Base-by-base conservation (phyloP, 2,113 vertebrate species). In the Pagrus major region DNA sequence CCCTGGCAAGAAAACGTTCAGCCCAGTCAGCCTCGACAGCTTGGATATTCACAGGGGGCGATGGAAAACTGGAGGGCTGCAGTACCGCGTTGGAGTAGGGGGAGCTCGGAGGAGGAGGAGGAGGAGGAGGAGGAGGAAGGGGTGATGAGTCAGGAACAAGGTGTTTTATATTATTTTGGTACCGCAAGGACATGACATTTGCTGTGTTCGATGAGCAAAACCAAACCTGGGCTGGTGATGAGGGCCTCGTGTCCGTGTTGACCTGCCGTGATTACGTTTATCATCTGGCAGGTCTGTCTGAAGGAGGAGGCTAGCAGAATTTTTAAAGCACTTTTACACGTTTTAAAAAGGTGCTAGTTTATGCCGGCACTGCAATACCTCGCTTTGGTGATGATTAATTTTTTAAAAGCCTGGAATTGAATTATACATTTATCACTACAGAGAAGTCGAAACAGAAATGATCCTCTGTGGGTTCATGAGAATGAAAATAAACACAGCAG, bases 1-100 rank as follows among this genome's bases (percentile, higher is more conserved):
- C 88, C 89, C 93, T 94, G 94, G 94, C 94, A 95, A 88, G 83
- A 84, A 91, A 88, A 87, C 3, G 61, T 52, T 88, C 61, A 65
- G 88, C 88, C 87, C 92, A 88, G 93, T 89, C 92, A 91, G 93
- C 81, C 89, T 86, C 86, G 87, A 95, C 94, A 95, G 94, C 94
- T 95, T 95, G 94, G 94, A 93, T 91, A 90, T 81, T 93, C 83
- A 87, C 92, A 89, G 93, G 94, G 87, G 94, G 93, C 85, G 68
- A 86, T 88, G 88, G 90, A 91, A 89, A 89, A 93, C 79, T 90
- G 90, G 89, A 93, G 88, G 88, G 82, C 71, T 85, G 76, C 82
- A 66, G 68, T 65, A 81, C 81, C 46, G 71, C 76, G 77, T 83
- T 71, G 83, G 84, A 83, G 79, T 75, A 60, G 61, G 70, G 58